Percentiles rank a stretch among this genome's conserved stretches.
phyloP scores from a whole-genome alignment of 2,113 vertebrate genomes.

The Mola mola region DNA sequence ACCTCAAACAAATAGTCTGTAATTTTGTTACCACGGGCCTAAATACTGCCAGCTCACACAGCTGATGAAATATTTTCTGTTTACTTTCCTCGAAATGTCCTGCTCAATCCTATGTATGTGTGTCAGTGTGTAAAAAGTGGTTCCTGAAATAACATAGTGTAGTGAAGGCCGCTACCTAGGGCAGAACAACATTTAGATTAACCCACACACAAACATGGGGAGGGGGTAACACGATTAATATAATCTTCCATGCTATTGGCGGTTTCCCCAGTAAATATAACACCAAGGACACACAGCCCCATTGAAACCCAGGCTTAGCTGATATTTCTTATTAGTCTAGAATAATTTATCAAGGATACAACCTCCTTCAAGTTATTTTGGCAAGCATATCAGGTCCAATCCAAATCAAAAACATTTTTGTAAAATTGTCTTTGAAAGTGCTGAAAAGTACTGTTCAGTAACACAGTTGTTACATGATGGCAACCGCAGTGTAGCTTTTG shows the following conservation, averaged over 20 bases:
- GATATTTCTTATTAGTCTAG: slow-evolving; percentile 46
- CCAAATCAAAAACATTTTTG: slow-evolving; percentile 14
- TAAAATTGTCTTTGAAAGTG: slow-evolving; percentile 6
- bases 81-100: slow-evolving; percentile 78
- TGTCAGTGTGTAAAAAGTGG: slow-evolving; percentile 43
- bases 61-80: slow-evolving; percentile 79
- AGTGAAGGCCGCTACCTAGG: slow-evolving; percentile 31
- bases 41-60: slow-evolving; percentile 76
- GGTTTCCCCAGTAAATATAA: slow-evolving; percentile 51
- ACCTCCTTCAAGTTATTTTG: slow-evolving; percentile 38
- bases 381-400: slow-evolving; percentile 25
- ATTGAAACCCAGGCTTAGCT: slow-evolving; percentile 26
- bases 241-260: slow-evolving; percentile 38
- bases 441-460: slow-evolving; percentile 14
- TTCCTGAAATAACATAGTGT: slow-evolving; percentile 56
- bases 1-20: slow-evolving; percentile 70
- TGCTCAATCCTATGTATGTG: slow-evolving; percentile 58
- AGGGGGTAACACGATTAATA: slow-evolving; percentile 50
- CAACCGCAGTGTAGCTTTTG: slow-evolving; percentile 14
- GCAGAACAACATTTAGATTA: slow-evolving; percentile 50
- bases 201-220: slow-evolving; percentile 41
- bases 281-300: slow-evolving; percentile 45
- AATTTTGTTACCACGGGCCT: slow-evolving; percentile 65
- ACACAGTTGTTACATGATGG: slow-evolving; percentile 4
- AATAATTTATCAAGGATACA: slow-evolving; percentile 45